Base-by-base conservation (phyloP, 2,797 vertebrate genomes). In the Myoxocephalus aenaeus region DNA sequence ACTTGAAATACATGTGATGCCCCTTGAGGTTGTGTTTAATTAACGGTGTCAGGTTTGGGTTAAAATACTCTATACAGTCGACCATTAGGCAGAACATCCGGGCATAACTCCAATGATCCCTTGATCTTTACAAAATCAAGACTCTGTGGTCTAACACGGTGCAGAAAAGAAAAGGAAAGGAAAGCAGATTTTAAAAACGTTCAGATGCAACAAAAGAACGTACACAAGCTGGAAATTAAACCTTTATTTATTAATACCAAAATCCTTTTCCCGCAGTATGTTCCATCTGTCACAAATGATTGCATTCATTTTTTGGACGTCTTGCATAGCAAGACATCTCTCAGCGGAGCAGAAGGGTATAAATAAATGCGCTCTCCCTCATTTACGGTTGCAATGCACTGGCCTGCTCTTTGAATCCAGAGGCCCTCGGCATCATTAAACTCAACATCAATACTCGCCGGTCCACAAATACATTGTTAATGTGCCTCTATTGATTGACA, bases 401-500 rank as follows among this genome's bases (percentile, higher is more conserved):
- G 14, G 29, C 13, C 17, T 38, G 11, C 20, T 32, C 12, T 25
- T 15, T n/a, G 14, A 40, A 64, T 65, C 13, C 1, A 54, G 48
- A 67, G 2, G 36, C 48, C 14, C 15, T 11, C 5, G 34, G 1
- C 22, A 53, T 72, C 53, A 36, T 77, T 27, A 62, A 69, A 53
- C 11, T 18, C 13, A 25, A 5, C 42, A 56, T 65, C 34, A 72
- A 53, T 36, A 14, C 13, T 12, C 64, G 18, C 10, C 7, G 10
- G 34, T 70, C 9, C 18, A 61, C 53, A 63, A 32, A 78, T 27
- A 51, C 14, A 32, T 20, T 42, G 12, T 67, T 32, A 36, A 79
- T 75, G 15, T 3, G 15, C 5, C 12, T 79, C 12, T n/a, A 40
- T 15, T 67, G 11, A 69, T 58, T 27, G 40, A 32, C 51, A 58